A percentile compares a stretch with the other conserved stretches of the same genome.
Evolutionary conservation across 2,113 vertebrate species (phyloP).

Genomic region (Sterrhoptilus dennistouni): DNA sequence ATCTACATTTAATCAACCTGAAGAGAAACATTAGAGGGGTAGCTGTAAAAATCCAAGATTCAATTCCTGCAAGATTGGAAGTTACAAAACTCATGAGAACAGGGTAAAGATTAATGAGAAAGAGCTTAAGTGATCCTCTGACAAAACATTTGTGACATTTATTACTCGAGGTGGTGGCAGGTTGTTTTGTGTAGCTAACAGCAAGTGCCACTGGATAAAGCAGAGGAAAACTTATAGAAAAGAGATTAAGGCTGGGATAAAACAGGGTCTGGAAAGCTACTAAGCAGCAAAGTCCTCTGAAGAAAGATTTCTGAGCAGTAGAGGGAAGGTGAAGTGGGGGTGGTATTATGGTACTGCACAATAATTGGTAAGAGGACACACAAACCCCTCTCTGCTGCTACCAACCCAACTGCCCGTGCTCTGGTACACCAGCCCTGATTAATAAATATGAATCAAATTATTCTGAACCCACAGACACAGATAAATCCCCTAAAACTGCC

Average conservation of each 20-base stretch:
- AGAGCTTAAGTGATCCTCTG: background rate
- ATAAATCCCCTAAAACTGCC: background rate
- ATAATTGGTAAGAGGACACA: background rate
- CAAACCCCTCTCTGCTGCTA: background rate
- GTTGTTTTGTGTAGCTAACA: background rate
- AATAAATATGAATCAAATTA: background rate
- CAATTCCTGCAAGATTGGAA: background rate
- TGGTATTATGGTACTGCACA: rapidly evolving
- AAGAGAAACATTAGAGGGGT: background rate
- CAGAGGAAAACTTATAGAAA: background rate
- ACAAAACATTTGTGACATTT: background rate
- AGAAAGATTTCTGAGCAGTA: background rate
- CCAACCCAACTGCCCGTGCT: background rate
- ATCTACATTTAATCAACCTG: background rate
- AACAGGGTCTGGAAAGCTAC: background rate
- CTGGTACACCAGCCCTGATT: background rate
- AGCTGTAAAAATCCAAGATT: background rate
- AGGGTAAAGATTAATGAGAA: background rate
- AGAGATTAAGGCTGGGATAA: background rate
- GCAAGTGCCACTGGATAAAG: background rate
- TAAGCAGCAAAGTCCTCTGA: background rate
- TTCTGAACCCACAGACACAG: background rate
- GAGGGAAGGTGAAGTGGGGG: background rate
- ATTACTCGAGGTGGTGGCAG: background rate
- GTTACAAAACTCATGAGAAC: background rate